Base-by-base conservation (phyloP, 2,888 invertebrate species). In the Trichopria drosophilae region DNA sequence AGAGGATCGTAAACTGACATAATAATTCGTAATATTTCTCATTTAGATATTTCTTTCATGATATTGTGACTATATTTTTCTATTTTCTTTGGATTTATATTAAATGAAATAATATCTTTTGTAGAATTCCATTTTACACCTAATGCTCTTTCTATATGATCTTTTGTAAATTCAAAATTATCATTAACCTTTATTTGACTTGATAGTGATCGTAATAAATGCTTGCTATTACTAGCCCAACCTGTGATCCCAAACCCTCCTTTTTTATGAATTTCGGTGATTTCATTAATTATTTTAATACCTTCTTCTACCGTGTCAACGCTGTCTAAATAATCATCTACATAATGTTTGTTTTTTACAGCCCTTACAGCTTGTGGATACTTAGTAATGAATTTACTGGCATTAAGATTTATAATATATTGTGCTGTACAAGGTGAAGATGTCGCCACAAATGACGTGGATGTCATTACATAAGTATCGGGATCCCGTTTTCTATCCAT, bases 1-100 rank as follows among this genome's bases (percentile, higher is more conserved):
- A 66, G 28, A 0, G 68, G 68, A 29, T 72, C 68, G 40, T 62
- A 71, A 1, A 67, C 34, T 1, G 61, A 65, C 68, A 60, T 66
- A 7, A 61, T 55, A 0, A 56, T 41, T 7, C 55, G 44, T 6
- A 63, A 43, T 37, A 56, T 46, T 29, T 57, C 45, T 2, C 56
- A 22, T 15, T 60, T 60, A 1, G 55, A 57, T 2, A 56, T 54
- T 29, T 20, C 15, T 19, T 12, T 35, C 9, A 12, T 9, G 2
- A 35, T 36, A 1, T 24, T 41, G 19, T 15, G 22, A 5, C 36
- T 41, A 12, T 23, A n/a, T 3, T 40, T 15, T 12, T 46, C 34
- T 10, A 58, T 53, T 28, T 49, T 50, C 6, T 45, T 35, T 16
- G 58, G 36, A 6, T 49, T 51, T 3, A 52, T 13, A 22, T 57